These are phyloP conservation scores for Chironomus tentans DNA, from an alignment of 2,888 invertebrate genomes.

Conservation along the genomic window DNA sequence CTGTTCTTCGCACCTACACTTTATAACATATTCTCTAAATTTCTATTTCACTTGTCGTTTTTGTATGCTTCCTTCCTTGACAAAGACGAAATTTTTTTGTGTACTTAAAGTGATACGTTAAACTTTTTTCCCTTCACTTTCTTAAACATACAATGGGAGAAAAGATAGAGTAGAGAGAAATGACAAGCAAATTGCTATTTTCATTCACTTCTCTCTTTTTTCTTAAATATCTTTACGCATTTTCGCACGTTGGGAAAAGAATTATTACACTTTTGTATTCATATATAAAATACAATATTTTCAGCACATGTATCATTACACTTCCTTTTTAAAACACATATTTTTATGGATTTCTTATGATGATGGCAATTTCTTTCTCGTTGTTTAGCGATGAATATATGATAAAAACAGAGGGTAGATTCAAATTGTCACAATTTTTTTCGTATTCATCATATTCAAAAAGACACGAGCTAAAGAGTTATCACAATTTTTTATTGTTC, in stretches of 20 bases:
- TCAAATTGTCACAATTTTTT: conserved; percentile 19
- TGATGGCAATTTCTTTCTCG: not conserved
- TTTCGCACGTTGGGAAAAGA: not conserved
- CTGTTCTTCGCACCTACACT: not conserved
- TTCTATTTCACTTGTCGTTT: not conserved
- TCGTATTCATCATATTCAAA: conserved; percentile 3
- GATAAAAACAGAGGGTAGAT: not conserved
- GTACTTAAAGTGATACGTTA: not conserved
- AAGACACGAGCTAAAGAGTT: too few species aligned
- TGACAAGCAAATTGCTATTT: not conserved
- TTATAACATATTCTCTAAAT: too few species aligned
- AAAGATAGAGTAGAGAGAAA: not conserved
- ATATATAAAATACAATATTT: not conserved
- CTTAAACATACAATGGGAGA: not conserved
- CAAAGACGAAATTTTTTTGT: not conserved
- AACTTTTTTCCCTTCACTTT: not conserved
- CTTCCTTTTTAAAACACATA: not conserved
- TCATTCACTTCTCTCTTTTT: not conserved
- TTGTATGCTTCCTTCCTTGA: not conserved
- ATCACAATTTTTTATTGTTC: too few species aligned
- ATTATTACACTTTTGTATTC: not conserved
- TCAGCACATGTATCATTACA: not conserved
- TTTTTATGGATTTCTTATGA: not conserved
- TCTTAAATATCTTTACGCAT: not conserved
- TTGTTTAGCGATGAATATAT: not conserved